Percentiles rank a stretch among this genome's conserved stretches.
Conservation (phyloP, 2,113 vertebrate genomes). For the Coryphaenoides rupestris region DNA sequence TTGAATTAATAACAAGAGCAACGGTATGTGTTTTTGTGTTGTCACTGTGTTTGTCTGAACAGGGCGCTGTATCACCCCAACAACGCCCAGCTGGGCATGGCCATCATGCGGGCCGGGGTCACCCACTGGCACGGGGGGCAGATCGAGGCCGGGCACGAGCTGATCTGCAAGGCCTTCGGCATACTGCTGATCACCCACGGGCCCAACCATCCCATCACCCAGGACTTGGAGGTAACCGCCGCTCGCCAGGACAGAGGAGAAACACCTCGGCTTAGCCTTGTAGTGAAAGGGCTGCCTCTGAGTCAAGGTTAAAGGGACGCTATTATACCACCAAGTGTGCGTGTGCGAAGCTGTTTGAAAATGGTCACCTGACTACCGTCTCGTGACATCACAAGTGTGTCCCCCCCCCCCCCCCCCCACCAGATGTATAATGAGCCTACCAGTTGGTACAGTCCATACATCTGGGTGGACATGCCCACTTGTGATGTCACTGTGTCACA, state of each 20-base stretch:
- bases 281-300: not conserved
- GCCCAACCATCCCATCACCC: slow-evolving; percentile 88
- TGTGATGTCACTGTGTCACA: no score
- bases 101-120: slow-evolving; percentile 86
- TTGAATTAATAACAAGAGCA: no score
- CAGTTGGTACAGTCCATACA: no score
- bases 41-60: slow-evolving; percentile 7
- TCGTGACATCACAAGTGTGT: no score
- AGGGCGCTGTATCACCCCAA: slow-evolving; percentile 92
- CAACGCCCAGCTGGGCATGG: slow-evolving; percentile 89
- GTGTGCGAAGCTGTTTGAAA: no score
- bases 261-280: not conserved
- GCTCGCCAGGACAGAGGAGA: not conserved
- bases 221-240: slow-evolving; percentile 91
- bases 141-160: slow-evolving; percentile 82
- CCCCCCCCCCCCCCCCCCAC: no score
- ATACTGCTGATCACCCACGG: slow-evolving; percentile 92
- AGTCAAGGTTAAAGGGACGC: not conserved
- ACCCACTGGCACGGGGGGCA: slow-evolving; percentile 92
- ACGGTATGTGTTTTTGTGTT: no score
- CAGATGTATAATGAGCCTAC: no score
- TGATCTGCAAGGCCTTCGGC: slow-evolving; percentile 90
- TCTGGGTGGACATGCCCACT: no score
- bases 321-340: no score
- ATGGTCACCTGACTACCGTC: no score